Percentiles rank a stretch among this genome's conserved stretches.
Evolutionary conservation across 1,140 invertebrate species (phyloP).

Genomic region (Apis dorsata): DNA sequence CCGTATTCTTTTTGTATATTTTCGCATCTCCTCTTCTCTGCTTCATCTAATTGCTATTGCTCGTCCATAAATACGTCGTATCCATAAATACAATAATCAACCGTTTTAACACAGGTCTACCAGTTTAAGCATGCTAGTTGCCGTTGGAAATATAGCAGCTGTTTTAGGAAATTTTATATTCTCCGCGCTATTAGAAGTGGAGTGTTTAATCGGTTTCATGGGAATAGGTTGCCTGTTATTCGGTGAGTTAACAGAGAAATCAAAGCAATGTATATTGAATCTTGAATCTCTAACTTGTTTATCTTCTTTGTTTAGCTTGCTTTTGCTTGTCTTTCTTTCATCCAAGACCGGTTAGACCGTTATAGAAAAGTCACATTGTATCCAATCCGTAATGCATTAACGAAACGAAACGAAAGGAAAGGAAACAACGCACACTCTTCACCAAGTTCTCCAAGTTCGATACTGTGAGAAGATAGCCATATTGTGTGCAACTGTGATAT

Average conservation of each 20-base stretch:
- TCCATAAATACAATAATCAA: background rate
- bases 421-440: background rate
- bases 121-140: constrained; percentile 65
- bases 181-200: constrained; percentile 66
- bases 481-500: background rate
- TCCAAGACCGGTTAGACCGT: constrained; percentile 54
- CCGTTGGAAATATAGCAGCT: constrained; percentile 73
- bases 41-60: no score
- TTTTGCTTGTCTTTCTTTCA: constrained; percentile 61
- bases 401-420: background rate
- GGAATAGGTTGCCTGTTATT: constrained; percentile 70
- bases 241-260: constrained; percentile 58
- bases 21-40: no score
- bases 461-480: background rate
- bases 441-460: background rate
- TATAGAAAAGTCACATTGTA: constrained; percentile 46
- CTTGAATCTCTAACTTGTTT: constrained; percentile 24
- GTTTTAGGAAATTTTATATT: constrained; percentile 74
- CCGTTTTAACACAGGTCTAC: constrained; percentile 55
- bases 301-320: constrained; percentile 44
- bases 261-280: constrained; percentile 11
- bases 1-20: no score
- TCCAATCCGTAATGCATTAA: background rate
- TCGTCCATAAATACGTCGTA: no score
- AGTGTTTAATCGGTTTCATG: constrained; percentile 70